Percentiles rank a stretch among this genome's conserved stretches.
These are phyloP conservation scores for Perognathus longimembris DNA, from an alignment of 2,113 vertebrate genomes.

Conservation along the genomic window DNA sequence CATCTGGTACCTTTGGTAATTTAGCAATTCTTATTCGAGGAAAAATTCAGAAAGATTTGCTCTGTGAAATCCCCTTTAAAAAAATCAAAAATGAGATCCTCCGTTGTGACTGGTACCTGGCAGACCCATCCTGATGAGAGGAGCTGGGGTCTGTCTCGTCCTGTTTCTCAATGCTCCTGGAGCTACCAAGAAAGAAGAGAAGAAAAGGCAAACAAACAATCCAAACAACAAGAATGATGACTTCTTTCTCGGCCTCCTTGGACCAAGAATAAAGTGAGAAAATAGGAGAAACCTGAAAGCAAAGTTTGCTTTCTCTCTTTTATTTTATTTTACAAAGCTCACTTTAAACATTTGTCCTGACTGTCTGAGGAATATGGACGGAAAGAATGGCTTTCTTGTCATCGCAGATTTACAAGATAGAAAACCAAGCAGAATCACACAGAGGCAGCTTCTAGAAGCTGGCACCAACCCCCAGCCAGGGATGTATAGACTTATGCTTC, in stretches of 20 bases:
- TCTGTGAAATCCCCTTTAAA: neutral
- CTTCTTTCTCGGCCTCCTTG: conserved; percentile 70
- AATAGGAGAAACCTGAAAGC: conserved; percentile 60
- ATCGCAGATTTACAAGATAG: too few relatives aligned
- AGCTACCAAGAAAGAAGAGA: conserved; percentile 46
- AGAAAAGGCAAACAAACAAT: conserved; percentile 15
- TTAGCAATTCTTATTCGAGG: conserved; percentile 12
- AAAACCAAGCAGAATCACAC: too few relatives aligned
- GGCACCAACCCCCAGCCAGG: too few relatives aligned
- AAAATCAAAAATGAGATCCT: neutral
- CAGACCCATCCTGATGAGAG: conserved; percentile 13
- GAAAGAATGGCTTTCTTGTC: too few relatives aligned
- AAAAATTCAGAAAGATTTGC: conserved; percentile 12
- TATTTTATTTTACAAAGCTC: conserved; percentile 5
- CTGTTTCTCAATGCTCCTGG: conserved; percentile 65
- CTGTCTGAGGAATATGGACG: too few relatives aligned
- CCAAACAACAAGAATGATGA: neutral
- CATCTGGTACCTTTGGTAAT: neutral
- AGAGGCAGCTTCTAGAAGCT: too few relatives aligned
- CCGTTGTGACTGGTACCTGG: neutral
- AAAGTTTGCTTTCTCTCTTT: conserved; percentile 59
- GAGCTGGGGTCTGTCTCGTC: conserved; percentile 58
- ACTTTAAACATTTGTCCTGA: neutral
- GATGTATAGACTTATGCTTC: too few relatives aligned
- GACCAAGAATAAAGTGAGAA: conserved; percentile 71